A percentile compares a stretch with the other conserved stretches of the same genome.
Conservation (phyloP, 2,113 vertebrate species). For the Mobula birostris region DNA sequence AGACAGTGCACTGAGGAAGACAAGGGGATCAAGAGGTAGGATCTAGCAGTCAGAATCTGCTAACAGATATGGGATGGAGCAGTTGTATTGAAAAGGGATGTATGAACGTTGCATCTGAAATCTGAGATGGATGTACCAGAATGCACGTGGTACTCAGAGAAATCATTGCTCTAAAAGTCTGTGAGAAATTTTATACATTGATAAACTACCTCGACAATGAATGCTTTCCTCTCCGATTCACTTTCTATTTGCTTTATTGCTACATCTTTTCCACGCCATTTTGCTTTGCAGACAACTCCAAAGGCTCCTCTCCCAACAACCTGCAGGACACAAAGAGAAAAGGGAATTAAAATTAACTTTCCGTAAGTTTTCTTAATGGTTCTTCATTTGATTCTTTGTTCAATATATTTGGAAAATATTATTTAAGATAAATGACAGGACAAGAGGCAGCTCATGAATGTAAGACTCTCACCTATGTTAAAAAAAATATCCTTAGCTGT, state of each 20-base stretch:
- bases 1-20: no score
- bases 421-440: background rate
- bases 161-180: no score
- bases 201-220: constrained; percentile 82
- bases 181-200: background rate
- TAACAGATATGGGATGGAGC: no score
- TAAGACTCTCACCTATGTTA: no score
- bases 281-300: constrained; percentile 97
- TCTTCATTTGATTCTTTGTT: background rate
- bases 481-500: no score
- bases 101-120: no score
- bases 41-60: no score
- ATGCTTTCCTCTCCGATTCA: constrained; percentile 96
- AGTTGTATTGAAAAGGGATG: no score
- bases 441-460: background rate
- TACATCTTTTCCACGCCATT: constrained; percentile 97
- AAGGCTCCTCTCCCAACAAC: constrained; percentile 98
- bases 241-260: constrained; percentile 99
- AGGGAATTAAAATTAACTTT: constrained; percentile 18
- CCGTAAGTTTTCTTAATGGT: background rate
- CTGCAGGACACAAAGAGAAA: constrained; percentile 53
- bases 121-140: no score
- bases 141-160: no score
- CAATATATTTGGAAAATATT: background rate
- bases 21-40: no score